Conservation (phyloP, 2,797 vertebrate genomes). For the Gymnothorax javanicus region DNA sequence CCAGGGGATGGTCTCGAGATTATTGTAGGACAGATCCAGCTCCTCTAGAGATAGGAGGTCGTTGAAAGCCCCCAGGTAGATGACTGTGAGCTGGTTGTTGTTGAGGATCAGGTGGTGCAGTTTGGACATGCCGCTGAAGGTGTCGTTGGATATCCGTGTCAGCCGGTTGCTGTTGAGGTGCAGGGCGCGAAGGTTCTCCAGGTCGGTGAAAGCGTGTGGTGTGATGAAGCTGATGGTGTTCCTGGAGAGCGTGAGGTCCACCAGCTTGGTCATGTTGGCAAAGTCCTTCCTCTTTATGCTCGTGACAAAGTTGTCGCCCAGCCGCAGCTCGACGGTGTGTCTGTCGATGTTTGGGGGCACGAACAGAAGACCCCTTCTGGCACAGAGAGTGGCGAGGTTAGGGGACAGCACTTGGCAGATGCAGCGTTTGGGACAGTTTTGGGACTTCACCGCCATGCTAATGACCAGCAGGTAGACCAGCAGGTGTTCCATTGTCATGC, state of each 20-base stretch:
- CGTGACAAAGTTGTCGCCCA: slow-evolving; percentile 97
- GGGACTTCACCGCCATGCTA: slow-evolving; percentile 81
- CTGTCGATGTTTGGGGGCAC: slow-evolving; percentile 96
- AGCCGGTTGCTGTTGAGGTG: slow-evolving; percentile 97
- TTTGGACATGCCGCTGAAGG: slow-evolving; percentile 97
- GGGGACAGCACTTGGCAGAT: slow-evolving; percentile 96
- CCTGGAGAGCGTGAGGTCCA: slow-evolving; percentile 94
- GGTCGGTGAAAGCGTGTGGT: slow-evolving; percentile 91
- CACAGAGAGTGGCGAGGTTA: slow-evolving; percentile 95
- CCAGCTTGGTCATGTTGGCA: slow-evolving; percentile 97
- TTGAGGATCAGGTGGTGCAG: slow-evolving; percentile 97
- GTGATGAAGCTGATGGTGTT: slow-evolving; percentile 95
- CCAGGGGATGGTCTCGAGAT: slow-evolving; percentile 95
- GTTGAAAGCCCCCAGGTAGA: slow-evolving; percentile 92
- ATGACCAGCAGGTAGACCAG: slow-evolving; percentile 92
- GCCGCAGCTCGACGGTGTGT: slow-evolving; percentile 93
- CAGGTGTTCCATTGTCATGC: slow-evolving; percentile 94
- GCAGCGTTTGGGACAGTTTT: slow-evolving; percentile 96
- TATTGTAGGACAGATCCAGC: slow-evolving; percentile 96
- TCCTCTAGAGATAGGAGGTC: slow-evolving; percentile 95
- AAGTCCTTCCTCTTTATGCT: slow-evolving; percentile 95
- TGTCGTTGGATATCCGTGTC: slow-evolving; percentile 92
- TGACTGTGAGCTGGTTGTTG: slow-evolving; percentile 95
- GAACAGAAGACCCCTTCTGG: slow-evolving; percentile 97
- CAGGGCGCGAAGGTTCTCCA: slow-evolving; percentile 93